Conservation (phyloP, 2,113 vertebrate species). For the Hemibates koningsi region DNA sequence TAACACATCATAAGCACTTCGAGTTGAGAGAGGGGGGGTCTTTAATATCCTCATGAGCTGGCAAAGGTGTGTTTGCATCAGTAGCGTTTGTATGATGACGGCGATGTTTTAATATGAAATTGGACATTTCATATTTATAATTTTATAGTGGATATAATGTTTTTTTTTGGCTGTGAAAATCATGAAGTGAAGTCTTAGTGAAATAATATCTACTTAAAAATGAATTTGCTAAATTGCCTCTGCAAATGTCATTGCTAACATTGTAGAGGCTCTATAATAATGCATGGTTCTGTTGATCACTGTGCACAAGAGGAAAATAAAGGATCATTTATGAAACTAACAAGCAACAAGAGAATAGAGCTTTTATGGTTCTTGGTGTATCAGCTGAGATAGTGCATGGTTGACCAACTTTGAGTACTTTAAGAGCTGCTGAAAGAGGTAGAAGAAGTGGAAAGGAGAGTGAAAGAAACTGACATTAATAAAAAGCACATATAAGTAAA, state of each 20-base stretch:
- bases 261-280: neutral
- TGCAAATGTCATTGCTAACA: neutral
- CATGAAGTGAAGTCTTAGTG: neutral
- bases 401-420: neutral
- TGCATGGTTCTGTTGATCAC: neutral
- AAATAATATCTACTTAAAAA: neutral
- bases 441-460: neutral
- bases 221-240: neutral
- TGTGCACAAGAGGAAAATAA: neutral
- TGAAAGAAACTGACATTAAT: neutral
- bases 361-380: neutral
- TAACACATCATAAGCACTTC: neutral
- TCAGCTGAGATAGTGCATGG: neutral
- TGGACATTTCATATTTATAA: neutral
- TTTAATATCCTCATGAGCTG: neutral
- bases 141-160: neutral
- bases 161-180: neutral
- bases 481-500: neutral
- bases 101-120: neutral
- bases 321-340: neutral
- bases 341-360: neutral
- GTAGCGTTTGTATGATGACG: neutral
- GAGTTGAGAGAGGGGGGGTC: rapidly evolving
- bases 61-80: neutral
- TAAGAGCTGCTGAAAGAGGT: neutral